These are phyloP conservation scores for Parnassius smintheus DNA, from an alignment of 2,888 invertebrate genomes.

Conservation along the genomic window DNA sequence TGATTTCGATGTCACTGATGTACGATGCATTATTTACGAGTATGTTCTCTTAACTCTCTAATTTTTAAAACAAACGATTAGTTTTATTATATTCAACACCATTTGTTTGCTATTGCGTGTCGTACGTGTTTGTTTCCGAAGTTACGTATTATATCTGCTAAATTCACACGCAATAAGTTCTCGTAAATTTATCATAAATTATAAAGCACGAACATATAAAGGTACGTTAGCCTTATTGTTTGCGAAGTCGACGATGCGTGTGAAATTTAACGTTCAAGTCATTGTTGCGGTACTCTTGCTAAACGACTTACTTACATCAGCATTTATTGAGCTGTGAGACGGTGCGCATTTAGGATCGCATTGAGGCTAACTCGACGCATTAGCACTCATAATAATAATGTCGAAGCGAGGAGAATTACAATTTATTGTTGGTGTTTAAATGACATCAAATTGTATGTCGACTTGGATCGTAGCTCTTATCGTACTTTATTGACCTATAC, in stretches of 20 bases:
- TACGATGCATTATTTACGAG: slow-evolving; percentile 29
- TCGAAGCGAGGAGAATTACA: slow-evolving; percentile 51
- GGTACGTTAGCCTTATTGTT: slow-evolving; percentile 44
- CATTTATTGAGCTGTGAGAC: slow-evolving; percentile 31
- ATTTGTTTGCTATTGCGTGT: background rate
- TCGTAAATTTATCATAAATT: slow-evolving; percentile 54
- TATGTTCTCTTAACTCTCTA: slow-evolving; percentile 1
- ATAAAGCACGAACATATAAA: slow-evolving; percentile 49
- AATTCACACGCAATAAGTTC: slow-evolving; percentile 55
- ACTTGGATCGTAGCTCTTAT: slow-evolving; percentile 43
- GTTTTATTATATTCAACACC: slow-evolving; percentile 11
- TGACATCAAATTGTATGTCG: slow-evolving; percentile 48
- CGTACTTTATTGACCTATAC: slow-evolving; percentile 53
- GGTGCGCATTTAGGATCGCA: slow-evolving; percentile 47
- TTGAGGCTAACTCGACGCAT: slow-evolving; percentile 52
- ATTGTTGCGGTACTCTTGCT: slow-evolving; percentile 41
- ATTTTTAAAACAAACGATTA: background rate
- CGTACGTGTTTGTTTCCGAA: background rate
- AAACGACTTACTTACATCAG: slow-evolving; percentile 50
- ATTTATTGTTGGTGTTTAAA: slow-evolving; percentile 57
- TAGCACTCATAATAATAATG: slow-evolving; percentile 59
- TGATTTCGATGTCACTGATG: slow-evolving; percentile 41
- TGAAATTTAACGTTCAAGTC: slow-evolving; percentile 49
- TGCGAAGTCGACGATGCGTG: slow-evolving; percentile 56
- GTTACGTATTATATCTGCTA: slow-evolving; percentile 44